A percentile compares a stretch with the other conserved stretches of the same genome.
phyloP scores from a whole-genome alignment of 2,888 invertebrate genomes.

The Eupithecia centaureata region DNA sequence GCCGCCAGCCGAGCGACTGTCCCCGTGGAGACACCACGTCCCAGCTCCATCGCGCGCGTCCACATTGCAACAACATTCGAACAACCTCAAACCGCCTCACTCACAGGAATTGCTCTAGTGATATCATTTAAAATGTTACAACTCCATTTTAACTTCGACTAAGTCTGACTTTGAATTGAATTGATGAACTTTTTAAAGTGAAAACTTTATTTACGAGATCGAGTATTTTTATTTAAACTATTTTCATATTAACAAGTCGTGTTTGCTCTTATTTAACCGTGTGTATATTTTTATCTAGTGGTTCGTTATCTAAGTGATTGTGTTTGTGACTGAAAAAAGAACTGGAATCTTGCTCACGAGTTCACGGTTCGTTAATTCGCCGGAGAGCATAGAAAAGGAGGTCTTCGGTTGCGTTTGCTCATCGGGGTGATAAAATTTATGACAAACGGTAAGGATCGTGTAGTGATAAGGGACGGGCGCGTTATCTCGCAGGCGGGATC shows the following conservation, averaged over 20 bases:
- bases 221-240: conserved; percentile 10
- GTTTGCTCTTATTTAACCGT: conserved; percentile 18
- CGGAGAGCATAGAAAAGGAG: conserved; percentile 68
- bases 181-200: conserved; percentile 49
- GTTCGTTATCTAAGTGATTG: conserved; percentile 64
- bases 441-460: conserved; percentile 80
- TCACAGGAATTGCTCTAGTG: conserved; percentile 72
- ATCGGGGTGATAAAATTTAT: conserved; percentile 81
- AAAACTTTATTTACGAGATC: conserved; percentile 53
- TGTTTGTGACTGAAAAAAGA: conserved; percentile 74
- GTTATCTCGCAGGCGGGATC: conserved; percentile 64
- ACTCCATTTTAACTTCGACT: conserved; percentile 46
- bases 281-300: conserved; percentile 48
- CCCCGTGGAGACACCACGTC: conserved; percentile 48
- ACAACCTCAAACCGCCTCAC: conserved; percentile 72
- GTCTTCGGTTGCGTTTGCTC: conserved; percentile 71
- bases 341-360: conserved; percentile 68
- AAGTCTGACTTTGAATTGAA: conserved; percentile 46
- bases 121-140: conserved; percentile 57
- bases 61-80: conserved; percentile 74
- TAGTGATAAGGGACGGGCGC: conserved; percentile 76
- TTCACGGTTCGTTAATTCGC: conserved; percentile 79
- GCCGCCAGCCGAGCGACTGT: conserved; percentile 75
- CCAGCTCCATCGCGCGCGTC: conserved; percentile 48
- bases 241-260: neutral